Evolutionary conservation across 2,888 invertebrate genomes (phyloP).

Genomic region (Venusia cambrica): DNA sequence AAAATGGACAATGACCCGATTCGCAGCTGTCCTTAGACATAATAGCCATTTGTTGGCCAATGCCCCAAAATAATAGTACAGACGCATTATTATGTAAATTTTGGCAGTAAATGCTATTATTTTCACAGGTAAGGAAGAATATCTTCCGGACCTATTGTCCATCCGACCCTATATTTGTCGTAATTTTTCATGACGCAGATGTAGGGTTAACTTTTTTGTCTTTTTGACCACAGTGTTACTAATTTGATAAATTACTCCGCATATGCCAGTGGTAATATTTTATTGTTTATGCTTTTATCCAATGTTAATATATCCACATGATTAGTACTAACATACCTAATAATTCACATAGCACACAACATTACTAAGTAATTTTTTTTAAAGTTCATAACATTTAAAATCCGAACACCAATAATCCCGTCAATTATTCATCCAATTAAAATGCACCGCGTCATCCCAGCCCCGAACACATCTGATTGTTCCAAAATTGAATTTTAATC

Average conservation of each 20-base stretch:
- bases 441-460: slow-evolving; percentile 69
- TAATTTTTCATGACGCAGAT: slow-evolving; percentile 36
- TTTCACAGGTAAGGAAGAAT: slow-evolving; percentile 63
- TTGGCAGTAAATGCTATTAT: slow-evolving; percentile 60
- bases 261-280: too few species aligned
- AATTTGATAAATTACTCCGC: slow-evolving; percentile 67
- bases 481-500: slow-evolving; percentile 81
- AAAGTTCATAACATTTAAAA: slow-evolving; percentile 29
- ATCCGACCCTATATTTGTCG: slow-evolving; percentile 54
- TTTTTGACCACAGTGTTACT: slow-evolving; percentile 54
- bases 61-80: slow-evolving; percentile 69
- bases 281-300: slow-evolving; percentile 13
- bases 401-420: slow-evolving; percentile 34
- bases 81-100: slow-evolving; percentile 76
- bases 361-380: too few species aligned
- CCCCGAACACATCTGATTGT: slow-evolving; percentile 72
- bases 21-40: slow-evolving; percentile 65
- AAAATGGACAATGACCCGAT: slow-evolving; percentile 70
- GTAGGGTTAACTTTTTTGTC: slow-evolving; percentile 57
- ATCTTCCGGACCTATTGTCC: slow-evolving; percentile 59
- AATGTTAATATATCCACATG: too few species aligned
- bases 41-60: slow-evolving; percentile 59
- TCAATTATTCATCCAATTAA: slow-evolving; percentile 73
- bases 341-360: too few species aligned
- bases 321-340: too few species aligned